Evolutionary conservation across 2,888 invertebrate genomes (phyloP).

Genomic region (Dynastes maya): DNA sequence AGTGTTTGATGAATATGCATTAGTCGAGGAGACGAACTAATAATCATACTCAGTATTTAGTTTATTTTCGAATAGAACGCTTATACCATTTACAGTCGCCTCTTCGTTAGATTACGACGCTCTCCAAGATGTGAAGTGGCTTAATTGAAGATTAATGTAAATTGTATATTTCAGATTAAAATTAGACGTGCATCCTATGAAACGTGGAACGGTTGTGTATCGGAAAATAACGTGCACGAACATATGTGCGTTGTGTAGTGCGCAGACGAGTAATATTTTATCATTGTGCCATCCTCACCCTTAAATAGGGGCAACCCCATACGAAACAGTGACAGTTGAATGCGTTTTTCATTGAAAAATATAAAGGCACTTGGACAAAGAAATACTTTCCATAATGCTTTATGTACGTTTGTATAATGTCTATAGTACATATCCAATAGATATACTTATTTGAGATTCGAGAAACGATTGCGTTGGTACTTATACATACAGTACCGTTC

Average conservation of each 20-base stretch:
- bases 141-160: constrained; percentile 34
- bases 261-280: constrained; percentile 34
- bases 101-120: constrained; percentile 20
- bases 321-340: constrained; percentile 29
- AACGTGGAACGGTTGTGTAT: constrained; percentile 9
- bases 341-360: constrained; percentile 39
- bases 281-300: constrained; percentile 30
- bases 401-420: background rate
- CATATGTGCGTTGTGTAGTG: constrained; percentile 29
- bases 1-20: constrained; percentile 60
- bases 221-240: constrained; percentile 20
- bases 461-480: background rate
- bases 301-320: constrained; percentile 26
- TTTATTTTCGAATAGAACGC: constrained; percentile 14
- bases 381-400: constrained; percentile 9
- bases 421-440: background rate
- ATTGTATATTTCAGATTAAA: constrained; percentile 24
- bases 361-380: constrained; percentile 28
- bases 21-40: constrained; percentile 44
- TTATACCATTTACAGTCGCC: constrained; percentile 33
- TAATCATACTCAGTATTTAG: constrained; percentile 32
- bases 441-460: background rate
- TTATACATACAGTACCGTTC: too few species aligned
- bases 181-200: constrained; percentile 8
- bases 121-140: constrained; percentile 33